Evolutionary conservation across 2,113 vertebrate species (phyloP).

Genomic region (Protobothrops mucrosquamatus): DNA sequence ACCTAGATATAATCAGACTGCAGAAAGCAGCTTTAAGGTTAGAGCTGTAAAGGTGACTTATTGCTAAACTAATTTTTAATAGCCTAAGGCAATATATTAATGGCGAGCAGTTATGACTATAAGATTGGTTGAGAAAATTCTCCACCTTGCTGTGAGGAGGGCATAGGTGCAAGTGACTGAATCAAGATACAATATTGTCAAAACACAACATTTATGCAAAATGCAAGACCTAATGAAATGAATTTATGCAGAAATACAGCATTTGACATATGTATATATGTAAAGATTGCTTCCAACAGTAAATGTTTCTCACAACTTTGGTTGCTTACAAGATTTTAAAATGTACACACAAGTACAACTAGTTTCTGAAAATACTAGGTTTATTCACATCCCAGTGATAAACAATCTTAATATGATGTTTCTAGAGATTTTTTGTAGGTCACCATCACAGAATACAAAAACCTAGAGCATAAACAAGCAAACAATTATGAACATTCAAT

Average conservation of each 20-base stretch:
- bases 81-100: background rate
- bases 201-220: background rate
- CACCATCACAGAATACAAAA: slow-evolving; percentile 76
- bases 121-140: background rate
- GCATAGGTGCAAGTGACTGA: background rate
- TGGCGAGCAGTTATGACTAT: background rate
- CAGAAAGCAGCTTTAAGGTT: background rate
- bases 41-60: background rate
- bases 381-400: slow-evolving; percentile 76
- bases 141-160: background rate
- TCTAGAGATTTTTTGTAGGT: slow-evolving; percentile 63
- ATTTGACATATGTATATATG: background rate
- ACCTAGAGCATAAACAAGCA: slow-evolving; percentile 72
- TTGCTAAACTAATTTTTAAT: background rate
- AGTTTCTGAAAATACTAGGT: slow-evolving; percentile 74
- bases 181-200: background rate
- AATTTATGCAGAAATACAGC: background rate
- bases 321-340: background rate
- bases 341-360: slow-evolving; percentile 58
- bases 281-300: background rate
- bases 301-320: slow-evolving; percentile 17
- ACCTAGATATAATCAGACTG: background rate
- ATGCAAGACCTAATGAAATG: background rate
- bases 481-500: slow-evolving; percentile 68
- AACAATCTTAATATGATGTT: slow-evolving; percentile 67